Evolutionary conservation across 2,888 invertebrate species (phyloP).

Genomic region (Apodemia mormo): DNA sequence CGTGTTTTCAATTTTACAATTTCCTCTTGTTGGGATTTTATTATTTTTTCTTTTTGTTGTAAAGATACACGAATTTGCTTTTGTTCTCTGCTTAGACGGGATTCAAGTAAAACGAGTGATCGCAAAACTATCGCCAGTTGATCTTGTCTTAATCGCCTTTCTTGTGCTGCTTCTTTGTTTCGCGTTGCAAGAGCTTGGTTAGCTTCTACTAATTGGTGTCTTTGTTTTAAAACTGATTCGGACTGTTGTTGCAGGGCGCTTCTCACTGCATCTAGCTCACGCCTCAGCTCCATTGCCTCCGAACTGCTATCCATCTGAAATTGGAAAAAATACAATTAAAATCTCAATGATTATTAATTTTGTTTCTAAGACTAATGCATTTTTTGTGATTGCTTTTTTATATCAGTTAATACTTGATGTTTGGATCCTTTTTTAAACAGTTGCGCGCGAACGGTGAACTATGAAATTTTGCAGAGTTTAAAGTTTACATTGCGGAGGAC

Average conservation of each 20-base stretch:
- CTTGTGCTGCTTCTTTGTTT: constrained; percentile 82
- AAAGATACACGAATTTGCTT: constrained; percentile 85
- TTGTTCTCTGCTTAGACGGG: constrained; percentile 87
- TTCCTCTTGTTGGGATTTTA: constrained; percentile 86
- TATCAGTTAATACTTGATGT: too few species aligned
- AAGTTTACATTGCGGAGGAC: too few species aligned
- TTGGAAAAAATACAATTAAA: constrained; percentile 40
- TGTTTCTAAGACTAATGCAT: background rate
- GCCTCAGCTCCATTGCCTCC: constrained; percentile 80
- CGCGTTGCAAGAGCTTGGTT: constrained; percentile 82
- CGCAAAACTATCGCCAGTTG: constrained; percentile 87
- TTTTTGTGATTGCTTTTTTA: too few species aligned
- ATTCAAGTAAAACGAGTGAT: constrained; percentile 87
- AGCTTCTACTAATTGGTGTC: constrained; percentile 85
- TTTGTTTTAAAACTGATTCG: constrained; percentile 83
- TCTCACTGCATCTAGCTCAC: constrained; percentile 85
- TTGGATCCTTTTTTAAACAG: too few species aligned
- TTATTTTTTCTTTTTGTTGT: constrained; percentile 87
- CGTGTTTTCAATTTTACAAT: constrained; percentile 84
- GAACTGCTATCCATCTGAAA: constrained; percentile 86
- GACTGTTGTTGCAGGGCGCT: constrained; percentile 85
- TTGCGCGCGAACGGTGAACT: too few species aligned
- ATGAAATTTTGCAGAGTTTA: too few species aligned
- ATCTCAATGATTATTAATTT: background rate
- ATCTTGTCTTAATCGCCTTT: constrained; percentile 84